Conservation (phyloP, 2,888 invertebrate species). For the Aricia artaxerxes region DNA sequence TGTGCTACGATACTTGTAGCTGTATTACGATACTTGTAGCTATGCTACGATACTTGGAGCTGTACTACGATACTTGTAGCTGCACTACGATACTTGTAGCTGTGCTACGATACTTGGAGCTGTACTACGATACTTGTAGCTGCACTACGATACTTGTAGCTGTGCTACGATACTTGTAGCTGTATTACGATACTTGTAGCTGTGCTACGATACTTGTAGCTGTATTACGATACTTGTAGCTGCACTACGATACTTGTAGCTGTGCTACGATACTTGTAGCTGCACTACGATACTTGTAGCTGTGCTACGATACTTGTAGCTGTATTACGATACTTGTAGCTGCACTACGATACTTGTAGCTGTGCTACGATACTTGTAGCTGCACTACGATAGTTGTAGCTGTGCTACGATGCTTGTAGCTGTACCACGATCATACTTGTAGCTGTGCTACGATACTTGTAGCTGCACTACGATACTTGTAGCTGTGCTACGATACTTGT, state of each 20-base stretch:
- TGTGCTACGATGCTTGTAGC: background rate
- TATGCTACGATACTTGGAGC: no score
- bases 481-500: no score
- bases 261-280: background rate
- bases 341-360: background rate
- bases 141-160: no score
- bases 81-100: no score
- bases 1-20: background rate
- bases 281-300: background rate
- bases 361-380: background rate
- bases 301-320: background rate
- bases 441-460: background rate
- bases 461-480: background rate
- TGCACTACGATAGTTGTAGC: background rate
- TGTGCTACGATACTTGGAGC: no score
- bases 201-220: no score
- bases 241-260: no score
- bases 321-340: background rate
- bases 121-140: no score
- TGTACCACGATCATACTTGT: background rate
- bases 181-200: no score
- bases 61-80: no score
- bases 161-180: no score
- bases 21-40: background rate
- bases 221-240: no score